phyloP scores from a whole-genome alignment of 2,113 vertebrate species.

The Sphyrna mokarran region DNA sequence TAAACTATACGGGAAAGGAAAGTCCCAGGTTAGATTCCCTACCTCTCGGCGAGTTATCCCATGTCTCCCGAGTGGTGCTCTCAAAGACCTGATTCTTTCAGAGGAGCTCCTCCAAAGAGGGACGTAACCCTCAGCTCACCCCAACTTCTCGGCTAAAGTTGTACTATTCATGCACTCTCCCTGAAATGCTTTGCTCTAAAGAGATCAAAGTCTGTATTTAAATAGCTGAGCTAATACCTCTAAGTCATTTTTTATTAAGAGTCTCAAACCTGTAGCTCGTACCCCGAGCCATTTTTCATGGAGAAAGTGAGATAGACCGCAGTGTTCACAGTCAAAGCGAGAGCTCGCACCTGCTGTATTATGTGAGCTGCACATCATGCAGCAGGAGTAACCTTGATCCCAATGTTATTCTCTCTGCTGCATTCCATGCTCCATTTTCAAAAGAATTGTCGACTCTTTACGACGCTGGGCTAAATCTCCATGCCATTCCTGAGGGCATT shows the following conservation, averaged over 20 bases:
- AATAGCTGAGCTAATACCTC: not conserved
- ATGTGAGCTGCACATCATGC: not conserved
- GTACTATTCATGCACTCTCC: not conserved
- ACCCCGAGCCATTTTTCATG: not conserved
- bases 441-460: not conserved
- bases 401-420: not conserved
- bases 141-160: not conserved
- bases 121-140: not conserved
- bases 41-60: not conserved
- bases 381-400: not conserved
- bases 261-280: not conserved
- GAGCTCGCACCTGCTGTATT: not conserved
- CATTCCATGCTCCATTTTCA: not conserved
- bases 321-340: not conserved
- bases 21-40: not conserved
- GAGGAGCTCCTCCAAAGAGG: not conserved
- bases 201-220: not conserved
- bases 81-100: not conserved
- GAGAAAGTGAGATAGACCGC: not conserved
- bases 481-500: not conserved
- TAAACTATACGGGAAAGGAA: not conserved
- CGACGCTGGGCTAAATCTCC: not conserved
- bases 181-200: not conserved
- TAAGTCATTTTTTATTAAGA: conserved; percentile 4
- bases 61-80: too few relatives aligned